These are phyloP conservation scores for Pangasius djambal DNA, from an alignment of 2,797 vertebrate species.

Conservation along the genomic window DNA sequence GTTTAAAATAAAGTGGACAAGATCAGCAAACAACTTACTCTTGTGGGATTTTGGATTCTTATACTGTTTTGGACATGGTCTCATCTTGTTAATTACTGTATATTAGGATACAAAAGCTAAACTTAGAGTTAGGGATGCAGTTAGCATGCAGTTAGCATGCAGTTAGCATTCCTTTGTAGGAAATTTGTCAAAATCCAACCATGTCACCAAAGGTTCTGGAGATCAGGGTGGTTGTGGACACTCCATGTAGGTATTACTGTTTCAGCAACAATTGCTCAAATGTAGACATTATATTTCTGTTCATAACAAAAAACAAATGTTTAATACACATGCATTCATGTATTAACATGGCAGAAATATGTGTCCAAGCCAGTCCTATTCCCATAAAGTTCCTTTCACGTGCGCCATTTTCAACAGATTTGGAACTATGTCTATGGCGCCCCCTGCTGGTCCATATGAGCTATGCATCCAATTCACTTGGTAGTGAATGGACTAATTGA, in stretches of 20 bases:
- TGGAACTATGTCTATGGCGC: conserved; percentile 67
- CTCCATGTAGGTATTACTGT: not conserved
- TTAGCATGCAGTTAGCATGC: not conserved
- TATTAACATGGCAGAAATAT: not conserved
- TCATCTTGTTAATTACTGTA: not conserved
- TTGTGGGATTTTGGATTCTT: not conserved
- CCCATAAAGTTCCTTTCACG: not conserved
- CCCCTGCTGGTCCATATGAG: conserved; percentile 68
- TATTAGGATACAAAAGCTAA: not conserved
- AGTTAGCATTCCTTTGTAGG: too few relatives aligned
- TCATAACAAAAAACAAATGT: not conserved
- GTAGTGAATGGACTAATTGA: conserved; percentile 61
- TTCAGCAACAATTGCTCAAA: not conserved
- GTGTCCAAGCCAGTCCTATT: not conserved
- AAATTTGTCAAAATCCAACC: not conserved
- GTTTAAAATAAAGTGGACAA: conserved; percentile 56
- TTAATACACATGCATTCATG: not conserved
- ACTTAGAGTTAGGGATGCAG: not conserved
- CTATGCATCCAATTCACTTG: conserved; percentile 55
- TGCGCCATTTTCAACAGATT: conserved; percentile 43
- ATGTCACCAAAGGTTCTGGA: not conserved
- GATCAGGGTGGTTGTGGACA: not conserved
- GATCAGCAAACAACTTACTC: conserved; percentile 58
- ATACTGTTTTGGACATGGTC: not conserved
- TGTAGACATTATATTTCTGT: not conserved